Conservation (phyloP, 2,113 vertebrate species). For the Hippocampus comes region DNA sequence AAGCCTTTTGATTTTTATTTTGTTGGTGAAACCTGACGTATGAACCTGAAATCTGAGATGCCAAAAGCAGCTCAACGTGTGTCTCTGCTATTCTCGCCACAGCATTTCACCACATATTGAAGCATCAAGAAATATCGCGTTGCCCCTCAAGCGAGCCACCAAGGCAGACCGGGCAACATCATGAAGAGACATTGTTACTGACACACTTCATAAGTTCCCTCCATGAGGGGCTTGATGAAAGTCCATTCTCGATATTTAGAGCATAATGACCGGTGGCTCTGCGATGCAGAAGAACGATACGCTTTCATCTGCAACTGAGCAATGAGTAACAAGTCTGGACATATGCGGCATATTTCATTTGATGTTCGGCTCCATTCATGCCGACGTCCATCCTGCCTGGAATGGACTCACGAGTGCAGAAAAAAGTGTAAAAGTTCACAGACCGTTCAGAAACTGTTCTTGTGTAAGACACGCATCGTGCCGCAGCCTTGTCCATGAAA, state of each 20-base stretch:
- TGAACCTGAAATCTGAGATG: too few species aligned
- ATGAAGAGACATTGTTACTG: background rate
- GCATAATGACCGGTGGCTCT: slow-evolving; percentile 18
- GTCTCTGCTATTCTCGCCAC: too few species aligned
- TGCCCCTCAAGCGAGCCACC: too few species aligned
- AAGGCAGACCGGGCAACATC: too few species aligned
- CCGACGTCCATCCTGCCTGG: background rate
- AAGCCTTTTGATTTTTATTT: too few species aligned
- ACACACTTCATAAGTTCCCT: background rate
- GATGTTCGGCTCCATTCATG: background rate
- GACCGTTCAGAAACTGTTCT: background rate
- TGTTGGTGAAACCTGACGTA: too few species aligned
- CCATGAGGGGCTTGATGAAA: background rate
- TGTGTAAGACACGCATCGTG: background rate
- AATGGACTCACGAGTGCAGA: background rate
- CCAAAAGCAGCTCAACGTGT: too few species aligned
- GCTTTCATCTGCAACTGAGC: slow-evolving; percentile 32
- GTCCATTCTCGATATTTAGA: background rate
- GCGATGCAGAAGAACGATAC: slow-evolving; percentile 49
- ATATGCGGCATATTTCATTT: slow-evolving; percentile 1
- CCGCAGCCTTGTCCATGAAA: background rate
- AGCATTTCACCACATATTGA: too few species aligned
- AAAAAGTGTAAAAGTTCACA: background rate
- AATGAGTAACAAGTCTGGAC: slow-evolving; percentile 39
- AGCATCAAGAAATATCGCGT: too few species aligned